These are phyloP conservation scores for Lepus townsendii DNA, from an alignment of 2,797 vertebrate species.

Conservation along the genomic window DNA sequence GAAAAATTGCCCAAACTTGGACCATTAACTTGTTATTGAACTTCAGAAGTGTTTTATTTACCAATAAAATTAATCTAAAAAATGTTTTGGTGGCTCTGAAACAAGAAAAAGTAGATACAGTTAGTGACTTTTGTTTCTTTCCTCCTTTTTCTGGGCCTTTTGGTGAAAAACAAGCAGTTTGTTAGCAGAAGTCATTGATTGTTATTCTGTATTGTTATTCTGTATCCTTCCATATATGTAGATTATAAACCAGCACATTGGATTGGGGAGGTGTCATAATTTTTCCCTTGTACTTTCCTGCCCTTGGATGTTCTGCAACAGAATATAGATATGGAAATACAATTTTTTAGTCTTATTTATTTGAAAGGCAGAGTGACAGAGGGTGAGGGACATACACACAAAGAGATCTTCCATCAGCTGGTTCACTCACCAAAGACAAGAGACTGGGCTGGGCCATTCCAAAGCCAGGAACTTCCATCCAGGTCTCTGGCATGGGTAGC, in stretches of 20 bases:
- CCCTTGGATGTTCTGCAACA: slow-evolving; percentile 34
- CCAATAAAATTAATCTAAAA: slow-evolving; percentile 70
- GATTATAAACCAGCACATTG: neutral
- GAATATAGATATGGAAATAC: slow-evolving; percentile 54
- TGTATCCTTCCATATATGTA: neutral
- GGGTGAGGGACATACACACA: too few relatives aligned
- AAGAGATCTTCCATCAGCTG: too few relatives aligned
- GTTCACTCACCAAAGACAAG: too few relatives aligned
- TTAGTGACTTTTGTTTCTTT: neutral
- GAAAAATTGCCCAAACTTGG: slow-evolving; percentile 54
- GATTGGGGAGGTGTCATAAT: neutral
- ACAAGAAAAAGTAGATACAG: slow-evolving; percentile 32
- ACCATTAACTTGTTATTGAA: slow-evolving; percentile 78
- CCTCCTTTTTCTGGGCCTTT: slow-evolving; percentile 52
- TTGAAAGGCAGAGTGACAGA: too few relatives aligned
- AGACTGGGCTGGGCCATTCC: too few relatives aligned
- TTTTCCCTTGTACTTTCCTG: slow-evolving; percentile 21
- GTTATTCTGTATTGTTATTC: neutral
- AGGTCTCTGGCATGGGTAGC: too few relatives aligned
- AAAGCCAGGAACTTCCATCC: too few relatives aligned
- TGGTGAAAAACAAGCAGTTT: slow-evolving; percentile 15
- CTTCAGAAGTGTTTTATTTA: slow-evolving; percentile 81
- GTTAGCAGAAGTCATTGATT: neutral
- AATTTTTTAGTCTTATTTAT: neutral
- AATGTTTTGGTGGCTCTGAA: slow-evolving; percentile 74